Evolutionary conservation across 2,797 vertebrate genomes (phyloP).

Genomic region (Myotis myotis): DNA sequence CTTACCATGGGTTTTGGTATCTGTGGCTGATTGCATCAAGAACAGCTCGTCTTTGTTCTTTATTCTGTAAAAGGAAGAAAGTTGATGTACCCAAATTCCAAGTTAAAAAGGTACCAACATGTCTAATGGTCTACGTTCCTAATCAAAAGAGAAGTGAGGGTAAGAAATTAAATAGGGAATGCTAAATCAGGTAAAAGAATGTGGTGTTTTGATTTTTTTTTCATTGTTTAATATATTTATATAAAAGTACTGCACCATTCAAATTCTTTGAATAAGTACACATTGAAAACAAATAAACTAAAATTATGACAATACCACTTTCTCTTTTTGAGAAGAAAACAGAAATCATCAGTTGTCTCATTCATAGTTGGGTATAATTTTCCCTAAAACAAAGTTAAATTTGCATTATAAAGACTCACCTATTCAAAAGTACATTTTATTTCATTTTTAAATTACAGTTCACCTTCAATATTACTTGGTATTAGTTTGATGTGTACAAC

Average conservation of each 20-base stretch:
- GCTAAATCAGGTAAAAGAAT: not conserved
- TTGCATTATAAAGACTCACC: not conserved
- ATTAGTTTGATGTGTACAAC: not conserved
- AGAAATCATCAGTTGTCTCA: not conserved
- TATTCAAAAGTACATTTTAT: not conserved
- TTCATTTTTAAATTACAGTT: not conserved
- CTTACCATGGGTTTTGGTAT: slow-evolving; percentile 85
- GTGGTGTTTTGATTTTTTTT: not conserved
- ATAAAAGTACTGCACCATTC: not conserved
- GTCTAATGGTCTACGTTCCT: not conserved
- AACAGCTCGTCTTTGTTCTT: slow-evolving; percentile 72
- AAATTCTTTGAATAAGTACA: not conserved
- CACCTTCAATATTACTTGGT: not conserved
- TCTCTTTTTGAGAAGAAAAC: not conserved
- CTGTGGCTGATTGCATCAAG: slow-evolving; percentile 81
- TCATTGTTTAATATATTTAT: not conserved
- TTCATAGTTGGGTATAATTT: not conserved
- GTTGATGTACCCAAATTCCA: not conserved
- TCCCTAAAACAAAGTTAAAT: not conserved
- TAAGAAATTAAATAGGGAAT: not conserved
- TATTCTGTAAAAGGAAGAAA: slow-evolving; percentile 81
- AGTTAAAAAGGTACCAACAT: not conserved
- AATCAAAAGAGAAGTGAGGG: not conserved
- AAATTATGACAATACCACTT: not conserved
- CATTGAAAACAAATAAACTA: not conserved